Base-by-base conservation (phyloP, 2,113 vertebrate species). In the Trichechus manatus region DNA sequence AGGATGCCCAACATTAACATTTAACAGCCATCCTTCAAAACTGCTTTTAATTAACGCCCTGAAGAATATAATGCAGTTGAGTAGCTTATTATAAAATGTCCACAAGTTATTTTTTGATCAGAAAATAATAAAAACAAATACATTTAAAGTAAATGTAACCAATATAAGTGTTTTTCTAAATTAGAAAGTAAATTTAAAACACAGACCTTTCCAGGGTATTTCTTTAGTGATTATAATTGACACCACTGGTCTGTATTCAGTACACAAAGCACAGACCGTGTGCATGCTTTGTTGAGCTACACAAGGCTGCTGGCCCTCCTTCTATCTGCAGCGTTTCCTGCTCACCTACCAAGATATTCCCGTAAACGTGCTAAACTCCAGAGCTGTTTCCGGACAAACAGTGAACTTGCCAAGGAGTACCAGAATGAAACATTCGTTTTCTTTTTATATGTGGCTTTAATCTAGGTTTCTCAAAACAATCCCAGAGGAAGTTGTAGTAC, bases 221-320 rank as follows among this genome's bases (percentile, higher is more conserved):
- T 70, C 53, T 61, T 23, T 20, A 5, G 22, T 61, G 59, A 23
- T 23, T 20, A 23, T 61, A 61, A 61, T 61, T 0, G 47, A 11
- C 9, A 8, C 59, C 25, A 3, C n/a, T 6, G 44, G 13, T 5
- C 3, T 77, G 42, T 5, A 10, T 5, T 2, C 22, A n/a, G 33
- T 0, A 1, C 59, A 59, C 89, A 36, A 19, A 15, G 42, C 36
- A 11, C 1, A 23, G 77, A 53, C 11, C 3, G 53, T 3, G 9
- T 56, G 9, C 56, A 3, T 11, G n/a, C 17, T 59, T 27, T 0
- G 0, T 2, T 14, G 33, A 36, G n/a, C 3, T 20, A 2, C 0
- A 23, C 3, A n/a, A 5, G 29, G 27, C 5, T 3, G 3, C 4
- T 1, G 27, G 33, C 31, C 25, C 47, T 36, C 47, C 47, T 72